These are phyloP conservation scores for Eubucco bourcierii DNA, from an alignment of 2,113 vertebrate genomes.

Conservation along the genomic window DNA sequence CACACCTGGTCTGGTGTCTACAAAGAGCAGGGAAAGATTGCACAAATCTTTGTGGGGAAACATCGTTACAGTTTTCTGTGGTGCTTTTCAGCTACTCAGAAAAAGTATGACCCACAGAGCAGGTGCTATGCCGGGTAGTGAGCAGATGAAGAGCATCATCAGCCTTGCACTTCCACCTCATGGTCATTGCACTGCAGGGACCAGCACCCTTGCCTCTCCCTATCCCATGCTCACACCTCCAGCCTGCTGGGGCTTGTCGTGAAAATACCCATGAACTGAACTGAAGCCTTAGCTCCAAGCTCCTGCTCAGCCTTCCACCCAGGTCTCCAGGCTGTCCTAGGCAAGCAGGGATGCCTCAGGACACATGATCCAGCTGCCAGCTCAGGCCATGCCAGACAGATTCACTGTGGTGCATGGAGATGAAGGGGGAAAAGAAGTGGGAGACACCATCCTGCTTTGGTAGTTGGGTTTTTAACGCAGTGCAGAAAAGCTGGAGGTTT, in stretches of 20 bases:
- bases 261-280: fast-evolving
- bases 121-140: not conserved
- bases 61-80: not conserved
- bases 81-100: not conserved
- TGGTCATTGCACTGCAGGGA: not conserved
- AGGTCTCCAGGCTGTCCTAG: fast-evolving
- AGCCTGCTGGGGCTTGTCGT: not conserved
- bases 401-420: not conserved
- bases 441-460: not conserved
- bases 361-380: not conserved
- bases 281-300: not conserved
- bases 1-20: not conserved
- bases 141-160: not conserved
- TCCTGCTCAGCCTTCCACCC: not conserved
- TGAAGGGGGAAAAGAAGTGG: not conserved
- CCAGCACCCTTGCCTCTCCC: too few species aligned
- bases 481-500: not conserved
- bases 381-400: not conserved
- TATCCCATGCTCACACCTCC: not conserved
- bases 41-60: not conserved
- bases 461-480: fast-evolving
- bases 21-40: not conserved
- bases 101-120: not conserved
- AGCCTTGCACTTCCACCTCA: not conserved
- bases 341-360: not conserved